Conservation (phyloP, 2,888 invertebrate species). For the Stictocephala bisonia region DNA sequence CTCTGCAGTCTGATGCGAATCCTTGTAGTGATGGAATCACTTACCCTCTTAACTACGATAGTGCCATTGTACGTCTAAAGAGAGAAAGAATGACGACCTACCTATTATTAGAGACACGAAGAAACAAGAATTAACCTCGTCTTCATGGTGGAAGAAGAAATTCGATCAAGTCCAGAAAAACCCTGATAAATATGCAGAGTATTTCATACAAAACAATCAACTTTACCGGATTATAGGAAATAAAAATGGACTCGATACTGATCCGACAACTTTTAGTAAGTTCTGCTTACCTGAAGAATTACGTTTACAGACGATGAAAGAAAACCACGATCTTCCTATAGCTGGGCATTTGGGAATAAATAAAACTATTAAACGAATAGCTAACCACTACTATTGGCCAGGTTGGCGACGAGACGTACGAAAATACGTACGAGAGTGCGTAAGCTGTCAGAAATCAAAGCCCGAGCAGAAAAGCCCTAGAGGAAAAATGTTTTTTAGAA, state of each 20-base stretch:
- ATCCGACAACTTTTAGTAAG: too few species aligned
- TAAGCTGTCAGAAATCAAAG: constrained; percentile 55
- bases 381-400: constrained; percentile 58
- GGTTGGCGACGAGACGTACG: constrained; percentile 55
- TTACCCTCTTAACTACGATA: too few species aligned
- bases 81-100: too few species aligned
- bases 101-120: too few species aligned
- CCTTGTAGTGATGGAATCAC: too few species aligned
- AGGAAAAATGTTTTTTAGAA: constrained; percentile 53
- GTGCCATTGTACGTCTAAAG: too few species aligned
- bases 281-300: constrained; percentile 44
- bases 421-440: constrained; percentile 55
- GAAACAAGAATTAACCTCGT: too few species aligned
- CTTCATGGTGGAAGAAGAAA: not conserved
- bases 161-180: not conserved
- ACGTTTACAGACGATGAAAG: constrained; percentile 44
- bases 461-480: constrained; percentile 51
- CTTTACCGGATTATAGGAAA: too few species aligned
- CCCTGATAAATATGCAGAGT: too few species aligned
- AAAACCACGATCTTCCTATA: constrained; percentile 57
- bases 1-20: too few species aligned
- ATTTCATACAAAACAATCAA: too few species aligned
- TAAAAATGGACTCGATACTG: too few species aligned
- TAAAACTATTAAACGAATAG: constrained; percentile 54
- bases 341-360: constrained; percentile 57